These are phyloP conservation scores for Mustela nigripes DNA, from an alignment of 2,113 vertebrate genomes.

Conservation along the genomic window DNA sequence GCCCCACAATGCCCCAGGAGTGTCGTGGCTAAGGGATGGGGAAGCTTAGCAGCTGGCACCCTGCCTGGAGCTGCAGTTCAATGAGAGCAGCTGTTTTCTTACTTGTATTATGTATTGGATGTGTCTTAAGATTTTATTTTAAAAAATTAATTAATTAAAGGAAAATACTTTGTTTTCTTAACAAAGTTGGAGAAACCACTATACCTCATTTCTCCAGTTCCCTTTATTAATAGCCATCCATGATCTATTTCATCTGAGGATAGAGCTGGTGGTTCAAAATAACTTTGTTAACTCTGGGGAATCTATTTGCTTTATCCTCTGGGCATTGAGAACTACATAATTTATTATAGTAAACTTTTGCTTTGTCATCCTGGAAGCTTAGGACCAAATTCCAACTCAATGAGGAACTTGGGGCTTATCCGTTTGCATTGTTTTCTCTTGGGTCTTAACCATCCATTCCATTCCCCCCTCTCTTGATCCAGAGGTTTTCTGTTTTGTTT, in stretches of 20 bases:
- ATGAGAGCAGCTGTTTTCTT: neutral
- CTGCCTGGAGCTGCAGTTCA: neutral
- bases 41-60: neutral
- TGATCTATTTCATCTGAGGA: neutral
- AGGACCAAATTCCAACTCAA: neutral
- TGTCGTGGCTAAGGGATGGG: neutral
- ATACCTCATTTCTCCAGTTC: neutral
- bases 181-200: neutral
- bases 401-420: neutral
- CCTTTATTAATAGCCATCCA: neutral
- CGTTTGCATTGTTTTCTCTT: neutral
- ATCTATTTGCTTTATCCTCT: neutral
- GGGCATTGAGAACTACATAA: neutral
- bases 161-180: neutral
- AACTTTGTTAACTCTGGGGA: too few species aligned
- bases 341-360: neutral
- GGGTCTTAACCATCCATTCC: neutral
- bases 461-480: neutral
- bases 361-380: neutral
- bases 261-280: neutral
- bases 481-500: neutral
- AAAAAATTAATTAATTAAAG: neutral
- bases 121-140: neutral
- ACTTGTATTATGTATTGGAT: neutral
- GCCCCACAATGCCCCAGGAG: fast-evolving